These are phyloP conservation scores for Chalcosyrphus nemorum DNA, from an alignment of 2,888 invertebrate species.

Conservation along the genomic window DNA sequence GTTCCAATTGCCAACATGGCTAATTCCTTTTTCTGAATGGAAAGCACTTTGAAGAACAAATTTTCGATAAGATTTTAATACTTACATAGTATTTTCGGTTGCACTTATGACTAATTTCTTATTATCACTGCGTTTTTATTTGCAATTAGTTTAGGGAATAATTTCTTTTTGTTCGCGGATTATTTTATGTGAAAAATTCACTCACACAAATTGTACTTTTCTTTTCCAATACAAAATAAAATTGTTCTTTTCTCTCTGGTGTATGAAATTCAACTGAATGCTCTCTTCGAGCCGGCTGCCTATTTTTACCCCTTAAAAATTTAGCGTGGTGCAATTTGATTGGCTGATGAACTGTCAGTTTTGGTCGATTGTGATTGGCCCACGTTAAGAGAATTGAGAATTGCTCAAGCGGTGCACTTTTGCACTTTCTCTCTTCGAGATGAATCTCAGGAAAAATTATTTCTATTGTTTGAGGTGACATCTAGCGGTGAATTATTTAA, in stretches of 20 bases:
- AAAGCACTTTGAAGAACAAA: constrained; percentile 5
- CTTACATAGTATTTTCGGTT: constrained; percentile 39
- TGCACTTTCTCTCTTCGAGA: constrained; percentile 60
- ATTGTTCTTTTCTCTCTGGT: constrained; percentile 76
- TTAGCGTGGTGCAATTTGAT: constrained; percentile 76
- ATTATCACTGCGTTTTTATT: constrained; percentile 26
- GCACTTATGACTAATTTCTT: constrained; percentile 18
- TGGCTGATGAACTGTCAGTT: constrained; percentile 75
- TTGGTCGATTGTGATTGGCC: constrained; percentile 77
- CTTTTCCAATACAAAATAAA: not conserved
- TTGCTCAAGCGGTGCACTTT: constrained; percentile 13
- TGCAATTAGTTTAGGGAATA: constrained; percentile 58
- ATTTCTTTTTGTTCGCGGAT: constrained; percentile 34
- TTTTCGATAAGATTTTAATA: constrained; percentile 8
- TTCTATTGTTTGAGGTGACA: constrained; percentile 15
- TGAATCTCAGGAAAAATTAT: constrained; percentile 9
- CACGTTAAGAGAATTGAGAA: constrained; percentile 75
- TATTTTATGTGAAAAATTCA: constrained; percentile 45
- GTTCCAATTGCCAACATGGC: constrained; percentile 34
- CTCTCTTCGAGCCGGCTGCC: constrained; percentile 76
- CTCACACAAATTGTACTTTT: constrained; percentile 41
- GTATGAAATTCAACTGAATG: constrained; percentile 79
- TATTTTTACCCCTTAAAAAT: constrained; percentile 78
- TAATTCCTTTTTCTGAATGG: not conserved
- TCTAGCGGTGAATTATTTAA: not conserved